Percentiles rank a stretch among this genome's conserved stretches.
Evolutionary conservation across 37 sponge, comb jelly and placozoan species (phyloP).

Genomic region (Lycopodina hypogea): DNA sequence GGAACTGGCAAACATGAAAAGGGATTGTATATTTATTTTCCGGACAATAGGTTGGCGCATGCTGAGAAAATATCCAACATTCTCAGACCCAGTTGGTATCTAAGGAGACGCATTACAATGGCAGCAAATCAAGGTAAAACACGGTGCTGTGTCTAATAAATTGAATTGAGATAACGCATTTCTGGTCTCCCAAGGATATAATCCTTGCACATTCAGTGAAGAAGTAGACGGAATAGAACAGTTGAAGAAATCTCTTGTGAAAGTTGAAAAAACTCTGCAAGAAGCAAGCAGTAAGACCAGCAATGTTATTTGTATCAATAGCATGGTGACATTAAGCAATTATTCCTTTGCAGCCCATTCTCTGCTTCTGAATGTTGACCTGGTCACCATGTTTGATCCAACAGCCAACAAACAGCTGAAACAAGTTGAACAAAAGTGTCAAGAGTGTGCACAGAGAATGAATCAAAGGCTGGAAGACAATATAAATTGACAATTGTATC

Average conservation of each 20-base stretch:
- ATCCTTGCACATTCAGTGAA: conserved; percentile 26
- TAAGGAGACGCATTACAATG: no score
- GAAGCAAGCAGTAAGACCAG: conserved; percentile 42
- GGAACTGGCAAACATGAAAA: no score
- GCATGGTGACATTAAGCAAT: no score
- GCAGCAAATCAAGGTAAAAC: no score
- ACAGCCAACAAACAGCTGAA: conserved; percentile 10
- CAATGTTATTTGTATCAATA: not conserved
- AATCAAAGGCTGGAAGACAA: no score
- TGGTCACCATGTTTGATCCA: conserved; percentile 66
- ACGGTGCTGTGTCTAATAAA: no score
- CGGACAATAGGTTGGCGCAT: no score
- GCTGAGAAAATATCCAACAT: no score
- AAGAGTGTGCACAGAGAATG: conserved; percentile 39
- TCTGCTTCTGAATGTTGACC: conserved; percentile 62
- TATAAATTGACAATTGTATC: no score
- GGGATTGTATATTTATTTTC: no score
- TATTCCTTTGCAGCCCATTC: conserved; percentile 14
- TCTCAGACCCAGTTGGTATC: no score
- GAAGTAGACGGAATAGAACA: conserved; percentile 36
- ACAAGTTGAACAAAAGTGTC: conserved; percentile 34
- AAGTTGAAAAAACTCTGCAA: conserved; percentile 20
- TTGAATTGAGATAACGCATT: no score
- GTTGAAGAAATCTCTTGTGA: conserved; percentile 15
- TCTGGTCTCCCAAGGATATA: not conserved